Base-by-base conservation (phyloP, 1,140 invertebrate species). In the Caenorhabditis remanei region DNA sequence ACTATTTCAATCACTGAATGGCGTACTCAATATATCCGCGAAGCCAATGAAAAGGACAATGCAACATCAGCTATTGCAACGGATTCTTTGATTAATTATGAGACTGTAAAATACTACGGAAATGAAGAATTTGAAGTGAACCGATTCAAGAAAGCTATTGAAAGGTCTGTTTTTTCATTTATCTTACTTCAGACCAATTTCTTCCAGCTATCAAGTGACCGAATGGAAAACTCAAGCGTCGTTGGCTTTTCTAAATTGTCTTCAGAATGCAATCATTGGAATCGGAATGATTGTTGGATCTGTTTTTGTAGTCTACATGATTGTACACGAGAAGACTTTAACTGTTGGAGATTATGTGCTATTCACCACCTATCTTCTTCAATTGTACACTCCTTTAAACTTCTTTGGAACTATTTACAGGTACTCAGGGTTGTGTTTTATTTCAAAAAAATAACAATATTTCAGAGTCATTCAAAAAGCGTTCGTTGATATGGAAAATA, bases 401-500 rank as follows among this genome's bases (percentile, higher is more conserved):
- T 99, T 96, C 95, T 97, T 99, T 93, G 98, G 97, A 21, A 98
- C 97, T n/a, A 98, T 97, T 93, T 99, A 99, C 91, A 96, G 85
- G 85, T 87, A 1, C 16, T 16, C 13, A 32, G 0, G 19, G 43
- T 71, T 19, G 4, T 32, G 1, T 16, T 71, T 43, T 14, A 7
- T 43, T 67, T 67, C 19, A 16, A 43, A 16, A 14, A 19, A 41
- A 9, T 24, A 67, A 5, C 40, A 7, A 41, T 9, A 41, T 58
- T 79, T 9, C 63, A 85, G 96, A 92, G 96, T 96, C 71, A 98
- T 99, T 88, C 97, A 99, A 92, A 96, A 97, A 93, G 96, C 97
- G 92, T 99, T 99, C 92, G 95, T 99, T 41, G 98, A 99, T 90
- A 99, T 99, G 98, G 98, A 99, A 94, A 99, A 99, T 93, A 99